Evolutionary conservation across 2,888 invertebrate species (phyloP).

Genomic region (Netelia inedita): DNA sequence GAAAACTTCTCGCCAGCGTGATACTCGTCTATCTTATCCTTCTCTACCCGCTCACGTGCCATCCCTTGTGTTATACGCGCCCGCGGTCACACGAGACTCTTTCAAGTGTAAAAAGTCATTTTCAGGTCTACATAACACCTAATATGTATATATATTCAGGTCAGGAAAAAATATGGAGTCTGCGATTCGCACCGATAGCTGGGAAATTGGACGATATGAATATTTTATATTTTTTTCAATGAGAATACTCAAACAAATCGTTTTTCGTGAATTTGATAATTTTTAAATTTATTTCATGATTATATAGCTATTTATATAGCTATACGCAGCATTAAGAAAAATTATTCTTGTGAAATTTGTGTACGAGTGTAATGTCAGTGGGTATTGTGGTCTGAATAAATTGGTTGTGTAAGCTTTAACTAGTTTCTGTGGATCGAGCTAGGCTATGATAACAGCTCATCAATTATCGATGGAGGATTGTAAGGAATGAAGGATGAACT

Average conservation of each 20-base stretch:
- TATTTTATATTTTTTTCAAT: no score
- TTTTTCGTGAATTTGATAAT: no score
- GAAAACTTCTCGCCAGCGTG: conserved; percentile 49
- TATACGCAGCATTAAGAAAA: no score
- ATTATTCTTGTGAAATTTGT: no score
- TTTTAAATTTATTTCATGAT: no score
- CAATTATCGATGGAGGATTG: not conserved
- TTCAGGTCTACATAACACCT: not conserved
- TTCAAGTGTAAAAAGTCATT: not conserved
- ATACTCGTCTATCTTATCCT: conserved; percentile 12
- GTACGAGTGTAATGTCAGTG: not conserved
- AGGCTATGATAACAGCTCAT: not conserved
- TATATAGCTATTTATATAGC: no score
- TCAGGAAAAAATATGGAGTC: no score
- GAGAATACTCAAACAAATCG: no score
- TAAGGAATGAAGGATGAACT: not conserved
- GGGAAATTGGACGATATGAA: no score
- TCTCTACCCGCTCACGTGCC: not conserved
- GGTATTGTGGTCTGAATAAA: not conserved
- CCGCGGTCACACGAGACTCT: not conserved
- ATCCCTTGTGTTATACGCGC: not conserved
- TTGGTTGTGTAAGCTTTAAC: not conserved
- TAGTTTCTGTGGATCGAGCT: not conserved
- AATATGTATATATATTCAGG: not conserved
- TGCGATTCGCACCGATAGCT: no score